phyloP scores from a whole-genome alignment of 2,113 vertebrate species.

The Lamprotornis superbus region DNA sequence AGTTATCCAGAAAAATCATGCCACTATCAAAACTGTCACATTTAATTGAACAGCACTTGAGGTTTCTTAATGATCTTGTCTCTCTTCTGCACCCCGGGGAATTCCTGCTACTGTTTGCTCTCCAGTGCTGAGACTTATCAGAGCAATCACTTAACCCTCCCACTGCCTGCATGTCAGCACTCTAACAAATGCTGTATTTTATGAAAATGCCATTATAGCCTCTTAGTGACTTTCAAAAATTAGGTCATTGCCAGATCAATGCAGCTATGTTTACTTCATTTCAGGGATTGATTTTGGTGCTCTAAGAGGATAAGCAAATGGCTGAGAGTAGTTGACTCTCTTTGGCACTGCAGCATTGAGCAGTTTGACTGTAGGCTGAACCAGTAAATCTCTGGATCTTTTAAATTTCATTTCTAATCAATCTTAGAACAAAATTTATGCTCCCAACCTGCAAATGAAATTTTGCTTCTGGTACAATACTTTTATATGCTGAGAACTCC shows the following conservation, averaged over 20 bases:
- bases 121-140: not conserved
- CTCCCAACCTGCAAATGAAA: not conserved
- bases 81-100: not conserved
- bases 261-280: slow-evolving; percentile 18
- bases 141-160: not conserved
- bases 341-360: not conserved
- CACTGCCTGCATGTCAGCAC: not conserved
- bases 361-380: not conserved
- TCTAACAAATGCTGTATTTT: not conserved
- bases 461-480: not conserved
- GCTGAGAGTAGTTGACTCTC: not conserved
- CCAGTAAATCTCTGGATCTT: not conserved
- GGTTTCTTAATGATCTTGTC: not conserved
- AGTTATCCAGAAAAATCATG: not conserved
- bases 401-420: slow-evolving; percentile 12
- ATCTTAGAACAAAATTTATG: not conserved
- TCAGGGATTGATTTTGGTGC: slow-evolving; percentile 37
- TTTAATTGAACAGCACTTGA: slow-evolving; percentile 3
- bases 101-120: not conserved
- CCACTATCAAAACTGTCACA: not conserved
- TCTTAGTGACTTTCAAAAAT: slow-evolving; percentile 36
- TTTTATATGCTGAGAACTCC: not conserved
- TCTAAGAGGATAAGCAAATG: slow-evolving; percentile 26
- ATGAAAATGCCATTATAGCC: slow-evolving; percentile 21
- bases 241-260: slow-evolving; percentile 33